phyloP scores from a whole-genome alignment of 2,888 invertebrate species.

The Cerceris ruficornis region DNA sequence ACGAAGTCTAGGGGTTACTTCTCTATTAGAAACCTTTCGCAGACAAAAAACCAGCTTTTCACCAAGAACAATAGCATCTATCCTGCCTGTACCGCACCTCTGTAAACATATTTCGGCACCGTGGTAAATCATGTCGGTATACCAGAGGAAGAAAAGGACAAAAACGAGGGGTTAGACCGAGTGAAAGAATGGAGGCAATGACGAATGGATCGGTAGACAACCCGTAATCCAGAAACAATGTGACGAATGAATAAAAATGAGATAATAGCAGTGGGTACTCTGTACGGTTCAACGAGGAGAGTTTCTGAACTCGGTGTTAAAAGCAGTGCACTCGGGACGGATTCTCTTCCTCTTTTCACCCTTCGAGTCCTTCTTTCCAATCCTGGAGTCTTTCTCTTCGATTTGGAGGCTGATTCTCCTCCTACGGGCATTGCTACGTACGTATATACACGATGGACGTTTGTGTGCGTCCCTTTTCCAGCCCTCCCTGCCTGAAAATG shows the following conservation, averaged over 20 bases:
- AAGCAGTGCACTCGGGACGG: conserved; percentile 32
- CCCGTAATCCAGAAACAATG: conserved; percentile 74
- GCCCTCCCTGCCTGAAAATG: conserved; percentile 6
- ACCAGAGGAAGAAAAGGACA: conserved; percentile 5
- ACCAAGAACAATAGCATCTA: conserved; percentile 34
- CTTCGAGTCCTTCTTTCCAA: conserved; percentile 14
- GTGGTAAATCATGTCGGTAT: conserved; percentile 47
- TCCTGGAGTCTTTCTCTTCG: conserved; percentile 14
- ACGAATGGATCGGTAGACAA: conserved; percentile 69
- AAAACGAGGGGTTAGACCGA: conserved; percentile 20
- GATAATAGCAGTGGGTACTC: conserved; percentile 66
- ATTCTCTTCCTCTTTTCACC: conserved; percentile 1
- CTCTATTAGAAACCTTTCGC: too few relatives aligned
- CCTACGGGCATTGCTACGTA: not conserved
- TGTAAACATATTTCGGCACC: conserved; percentile 49
- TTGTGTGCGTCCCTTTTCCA: not conserved
- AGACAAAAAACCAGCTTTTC: conserved; percentile 30
- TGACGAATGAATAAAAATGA: conserved; percentile 72
- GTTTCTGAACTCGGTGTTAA: conserved; percentile 46
- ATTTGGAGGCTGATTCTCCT: not conserved
- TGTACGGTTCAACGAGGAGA: conserved; percentile 56
- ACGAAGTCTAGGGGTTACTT: too few relatives aligned
- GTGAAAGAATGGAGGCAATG: conserved; percentile 44
- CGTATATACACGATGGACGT: too few relatives aligned
- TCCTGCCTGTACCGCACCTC: conserved; percentile 12